Evolutionary conservation across 2,888 invertebrate species (phyloP), one percentile per base, ranked within the genome.

Genomic region (Drosophila macrospina): DNA sequence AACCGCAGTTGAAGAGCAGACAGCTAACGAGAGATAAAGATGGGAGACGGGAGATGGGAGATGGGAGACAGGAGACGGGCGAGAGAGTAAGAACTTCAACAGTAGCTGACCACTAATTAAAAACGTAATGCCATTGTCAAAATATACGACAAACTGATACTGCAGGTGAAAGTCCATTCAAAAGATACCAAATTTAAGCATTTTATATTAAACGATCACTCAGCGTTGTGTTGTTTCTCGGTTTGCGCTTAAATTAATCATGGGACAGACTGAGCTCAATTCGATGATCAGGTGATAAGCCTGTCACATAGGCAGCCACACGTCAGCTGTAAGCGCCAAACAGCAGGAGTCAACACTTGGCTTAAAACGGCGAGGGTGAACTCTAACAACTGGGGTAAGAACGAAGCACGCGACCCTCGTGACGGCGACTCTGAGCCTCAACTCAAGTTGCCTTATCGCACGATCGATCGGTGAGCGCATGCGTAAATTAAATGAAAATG

Each of bases 241-340:
- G 63, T 70, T 56, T 80, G 73, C 60, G 70, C 77, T 81, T 78
- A 71, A 79, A 86, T 84, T 84, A 88, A 90, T 87, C 88, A 90
- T 78, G 65, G 65, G 44, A 42, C 36, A 13, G 37, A 13, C 50
- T 16, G 36, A 24, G 24, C 42, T 16, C 32, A 24, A 24, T 41
- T 70, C 67, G 89, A 90, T 90, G 84, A 89, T 89, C 78, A 78
- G 72, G 41, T 74, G 90, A 90, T 90, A 90, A 91, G 74, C 69
- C 74, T 75, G 69, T 88, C 87, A 88, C 81, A 85, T 80, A 83
- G 84, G 77, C 84, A 90, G 86, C 81, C 91, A 91, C 89, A 91
- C 91, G 91, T 91, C 91, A 90, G 81, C 72, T 81, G 83, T 80
- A 86, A 91, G 91, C 91, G 91, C 91, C 90, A 90, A 91, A 88